phyloP scores from a whole-genome alignment of 2,888 invertebrate species.

The Caenorhabditis sp. region DNA sequence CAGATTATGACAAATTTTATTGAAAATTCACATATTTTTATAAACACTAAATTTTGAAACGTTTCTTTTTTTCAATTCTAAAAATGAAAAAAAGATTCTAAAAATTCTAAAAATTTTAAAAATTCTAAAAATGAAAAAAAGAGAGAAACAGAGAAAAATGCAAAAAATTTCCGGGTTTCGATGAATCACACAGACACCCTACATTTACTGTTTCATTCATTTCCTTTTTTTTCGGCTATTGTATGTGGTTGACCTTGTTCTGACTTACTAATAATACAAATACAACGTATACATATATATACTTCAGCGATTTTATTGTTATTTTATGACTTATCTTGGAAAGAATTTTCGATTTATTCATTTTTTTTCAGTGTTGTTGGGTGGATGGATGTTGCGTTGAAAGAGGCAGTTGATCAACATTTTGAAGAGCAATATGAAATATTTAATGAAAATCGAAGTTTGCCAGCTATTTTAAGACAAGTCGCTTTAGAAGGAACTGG shows the following conservation, averaged over 20 bases:
- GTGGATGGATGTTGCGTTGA: constrained; percentile 33
- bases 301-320: not conserved
- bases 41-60: too few relatives aligned
- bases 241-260: not conserved
- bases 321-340: not conserved
- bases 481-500: constrained; percentile 28
- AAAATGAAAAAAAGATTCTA: too few relatives aligned
- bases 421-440: constrained; percentile 15
- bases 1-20: too few relatives aligned
- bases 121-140: not conserved
- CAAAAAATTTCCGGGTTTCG: not conserved
- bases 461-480: constrained; percentile 18
- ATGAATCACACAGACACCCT: not conserved
- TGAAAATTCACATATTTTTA: too few relatives aligned
- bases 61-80: too few relatives aligned
- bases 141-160: not conserved
- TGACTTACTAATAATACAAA: constrained; percentile 1
- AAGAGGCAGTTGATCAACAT: constrained; percentile 28
- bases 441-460: constrained; percentile 31
- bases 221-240: constrained; percentile 1
- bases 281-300: not conserved
- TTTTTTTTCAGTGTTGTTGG: not conserved
- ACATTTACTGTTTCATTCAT: not conserved
- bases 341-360: not conserved
- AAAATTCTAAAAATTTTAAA: too few relatives aligned